A percentile compares a stretch with the other conserved stretches of the same genome.
phyloP scores from a whole-genome alignment of 2,797 vertebrate species.

The Eleutherodactylus coqui region DNA sequence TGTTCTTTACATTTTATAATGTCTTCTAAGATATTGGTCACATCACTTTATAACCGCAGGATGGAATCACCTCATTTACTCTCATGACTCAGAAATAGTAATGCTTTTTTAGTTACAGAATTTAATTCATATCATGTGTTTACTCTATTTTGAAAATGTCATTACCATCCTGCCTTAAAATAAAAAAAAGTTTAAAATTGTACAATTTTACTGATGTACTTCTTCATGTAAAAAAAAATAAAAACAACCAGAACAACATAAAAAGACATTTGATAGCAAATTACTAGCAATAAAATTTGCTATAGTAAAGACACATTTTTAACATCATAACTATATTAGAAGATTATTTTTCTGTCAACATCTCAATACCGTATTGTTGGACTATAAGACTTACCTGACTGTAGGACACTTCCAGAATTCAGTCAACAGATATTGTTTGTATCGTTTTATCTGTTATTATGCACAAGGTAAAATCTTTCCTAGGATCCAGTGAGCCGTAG shows the following conservation, averaged over 20 bases:
- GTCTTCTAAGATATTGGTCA: constrained; percentile 24
- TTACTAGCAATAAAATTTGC: not conserved
- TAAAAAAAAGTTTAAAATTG: constrained; percentile 26
- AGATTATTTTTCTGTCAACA: too few relatives aligned
- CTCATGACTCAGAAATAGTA: constrained; percentile 31
- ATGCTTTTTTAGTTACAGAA: constrained; percentile 19
- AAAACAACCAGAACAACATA: constrained; percentile 9
- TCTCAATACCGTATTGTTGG: too few relatives aligned
- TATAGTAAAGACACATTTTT: too few relatives aligned
- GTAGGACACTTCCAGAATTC: too few relatives aligned
- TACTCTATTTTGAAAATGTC: constrained; percentile 39
- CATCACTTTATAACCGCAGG: constrained; percentile 21
- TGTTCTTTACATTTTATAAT: constrained; percentile 29
- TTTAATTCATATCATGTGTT: constrained; percentile 32
- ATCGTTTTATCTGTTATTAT: too few relatives aligned
- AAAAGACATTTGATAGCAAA: not conserved
- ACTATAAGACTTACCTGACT: too few relatives aligned
- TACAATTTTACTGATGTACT: not conserved
- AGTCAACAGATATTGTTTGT: too few relatives aligned
- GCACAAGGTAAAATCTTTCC: too few relatives aligned
- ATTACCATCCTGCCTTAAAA: constrained; percentile 16
- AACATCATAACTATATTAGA: too few relatives aligned
- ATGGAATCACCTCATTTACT: constrained; percentile 43
- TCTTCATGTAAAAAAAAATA: too few relatives aligned
- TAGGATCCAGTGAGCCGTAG: too few relatives aligned